Base-by-base conservation (phyloP, 2,888 invertebrate species). In the Drosophila borealis region DNA sequence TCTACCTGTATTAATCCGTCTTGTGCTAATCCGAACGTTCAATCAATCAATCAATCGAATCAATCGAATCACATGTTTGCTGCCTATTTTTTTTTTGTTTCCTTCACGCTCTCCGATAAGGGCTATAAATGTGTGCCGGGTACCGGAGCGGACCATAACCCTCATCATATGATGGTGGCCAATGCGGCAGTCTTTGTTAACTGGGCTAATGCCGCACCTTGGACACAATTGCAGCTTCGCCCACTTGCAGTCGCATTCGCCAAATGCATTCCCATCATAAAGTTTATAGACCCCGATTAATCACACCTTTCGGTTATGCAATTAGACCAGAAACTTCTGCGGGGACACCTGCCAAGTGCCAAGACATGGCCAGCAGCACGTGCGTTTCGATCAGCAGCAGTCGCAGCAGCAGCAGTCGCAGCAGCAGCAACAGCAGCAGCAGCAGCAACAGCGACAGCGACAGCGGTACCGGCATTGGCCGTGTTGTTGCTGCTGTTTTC, bases 291-390 rank as follows among this genome's bases (percentile, higher is more conserved):
- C 21, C 17, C 6, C 36, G 36, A 19, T 37, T 14, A 33, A 29
- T 45, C 21, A 33, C 14, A 10, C n/a, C 29, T 29, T 29, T 8
- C 29, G 29, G 29, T 29, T 8, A 29, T 11, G 34, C 11, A 44
- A 8, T 5, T 39, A 14, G 29, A 4, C 13, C 21, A 50, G 39
- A 71, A 65, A 50, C 48, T 65, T 64, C 39, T 34, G 34, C 29
- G 39, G 1, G 17, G 9, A 6, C 50, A 56, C 55, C 39, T 49
- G n/a, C 0, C 10, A 5, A 14, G 10, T 21, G n/a, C n/a, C n/a
- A n/a, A n/a, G n/a, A n/a, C 60, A 37, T 66, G 66, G n/a, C 13
- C 29, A 33, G 53, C 51, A 70, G 70, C 71, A 72, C 71, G 71
- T 72, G 71, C 54, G 70, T 56, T 46, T 2, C 17, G 17, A 17